Percentiles rank a stretch among this genome's conserved stretches.
Conservation (phyloP, 2,113 vertebrate species). For the Lasiurus cinereus region DNA sequence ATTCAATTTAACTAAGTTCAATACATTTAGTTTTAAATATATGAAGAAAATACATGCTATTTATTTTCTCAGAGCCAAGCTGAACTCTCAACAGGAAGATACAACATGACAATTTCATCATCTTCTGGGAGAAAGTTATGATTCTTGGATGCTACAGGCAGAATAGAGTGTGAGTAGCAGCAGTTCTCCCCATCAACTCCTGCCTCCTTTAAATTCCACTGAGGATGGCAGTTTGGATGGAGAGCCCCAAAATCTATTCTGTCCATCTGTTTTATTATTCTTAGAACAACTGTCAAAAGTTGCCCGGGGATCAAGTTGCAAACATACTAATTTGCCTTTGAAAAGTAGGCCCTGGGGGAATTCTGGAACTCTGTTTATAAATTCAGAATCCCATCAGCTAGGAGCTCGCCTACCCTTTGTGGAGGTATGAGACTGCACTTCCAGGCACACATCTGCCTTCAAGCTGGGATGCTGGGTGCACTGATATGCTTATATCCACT, state of each 20-base stretch:
- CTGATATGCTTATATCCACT: constrained; percentile 69
- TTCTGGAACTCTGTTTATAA: constrained; percentile 84
- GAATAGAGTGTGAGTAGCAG: constrained; percentile 17
- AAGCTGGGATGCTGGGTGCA: constrained; percentile 61
- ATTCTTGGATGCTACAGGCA: constrained; percentile 4
- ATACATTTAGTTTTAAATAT: constrained; percentile 46
- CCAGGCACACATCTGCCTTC: constrained; percentile 81
- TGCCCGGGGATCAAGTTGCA: constrained; percentile 85
- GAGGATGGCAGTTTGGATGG: constrained; percentile 82
- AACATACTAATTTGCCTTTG: constrained; percentile 86
- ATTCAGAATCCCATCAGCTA: constrained; percentile 80
- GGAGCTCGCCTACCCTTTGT: constrained; percentile 76
- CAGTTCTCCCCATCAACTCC: constrained; percentile 47
- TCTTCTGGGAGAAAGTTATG: constrained; percentile 37
- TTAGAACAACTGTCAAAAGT: constrained; percentile 87
- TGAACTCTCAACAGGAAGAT: constrained; percentile 29
- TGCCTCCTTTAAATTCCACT: constrained; percentile 80
- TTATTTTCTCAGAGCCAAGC: constrained; percentile 37
- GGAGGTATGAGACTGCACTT: constrained; percentile 83
- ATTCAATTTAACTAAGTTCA: constrained; percentile 35
- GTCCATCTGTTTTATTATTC: constrained; percentile 87
- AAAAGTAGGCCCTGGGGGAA: constrained; percentile 85
- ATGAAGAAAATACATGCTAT: constrained; percentile 27
- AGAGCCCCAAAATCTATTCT: constrained; percentile 85
- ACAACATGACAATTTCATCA: neutral